Conservation (phyloP, 2,888 invertebrate genomes). For the Philereme transversata region DNA sequence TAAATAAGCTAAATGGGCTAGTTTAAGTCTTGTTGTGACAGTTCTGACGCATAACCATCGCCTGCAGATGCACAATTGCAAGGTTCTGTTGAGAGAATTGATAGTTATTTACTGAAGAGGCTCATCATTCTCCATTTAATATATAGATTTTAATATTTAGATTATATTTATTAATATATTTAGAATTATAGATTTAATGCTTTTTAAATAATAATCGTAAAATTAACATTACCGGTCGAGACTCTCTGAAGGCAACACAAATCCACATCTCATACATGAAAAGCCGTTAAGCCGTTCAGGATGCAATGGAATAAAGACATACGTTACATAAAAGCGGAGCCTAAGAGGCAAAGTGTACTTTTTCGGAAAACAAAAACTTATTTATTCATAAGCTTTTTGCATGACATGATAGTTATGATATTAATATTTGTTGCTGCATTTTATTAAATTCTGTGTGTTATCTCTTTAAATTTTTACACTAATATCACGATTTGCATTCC, state of each 20-base stretch:
- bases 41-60: conserved; percentile 14
- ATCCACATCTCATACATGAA: conserved; percentile 13
- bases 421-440: too few relatives aligned
- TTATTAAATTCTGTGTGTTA: too few relatives aligned
- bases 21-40: conserved; percentile 18
- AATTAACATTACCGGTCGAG: conserved; percentile 1
- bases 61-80: conserved; percentile 7
- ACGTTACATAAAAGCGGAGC: background rate
- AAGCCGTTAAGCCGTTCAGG: conserved; percentile 3
- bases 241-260: conserved; percentile 5
- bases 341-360: background rate
- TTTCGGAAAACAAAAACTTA: background rate
- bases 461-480: too few relatives aligned
- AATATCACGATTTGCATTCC: too few relatives aligned
- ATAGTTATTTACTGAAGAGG: background rate
- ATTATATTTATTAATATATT: too few relatives aligned
- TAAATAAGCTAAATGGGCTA: conserved; percentile 15
- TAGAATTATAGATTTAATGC: background rate
- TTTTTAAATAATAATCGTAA: background rate
- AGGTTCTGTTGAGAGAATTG: background rate
- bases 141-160: too few relatives aligned
- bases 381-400: too few relatives aligned
- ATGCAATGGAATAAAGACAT: background rate
- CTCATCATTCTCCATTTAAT: background rate
- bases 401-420: too few relatives aligned